phyloP scores from a whole-genome alignment of 92 coral and sea anemone species.

The Isaurus tuberculatus region DNA sequence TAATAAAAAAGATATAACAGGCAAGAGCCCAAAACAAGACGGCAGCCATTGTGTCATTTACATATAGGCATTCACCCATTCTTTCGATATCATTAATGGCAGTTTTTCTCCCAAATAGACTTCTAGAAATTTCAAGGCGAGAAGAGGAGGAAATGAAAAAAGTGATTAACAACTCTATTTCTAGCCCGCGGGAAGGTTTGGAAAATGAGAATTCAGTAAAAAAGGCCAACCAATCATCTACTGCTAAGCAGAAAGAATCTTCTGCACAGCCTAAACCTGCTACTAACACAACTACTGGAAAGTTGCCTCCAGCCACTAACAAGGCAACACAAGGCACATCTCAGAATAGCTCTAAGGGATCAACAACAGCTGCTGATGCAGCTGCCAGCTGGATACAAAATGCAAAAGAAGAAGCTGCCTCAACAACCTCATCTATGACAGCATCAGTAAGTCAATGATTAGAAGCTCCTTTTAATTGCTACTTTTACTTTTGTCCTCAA shows the following conservation, averaged over 20 bases:
- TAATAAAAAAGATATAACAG: no score
- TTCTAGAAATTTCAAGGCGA: constrained; percentile 75
- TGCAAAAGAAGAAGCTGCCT: constrained; percentile 85
- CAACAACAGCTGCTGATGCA: constrained; percentile 78
- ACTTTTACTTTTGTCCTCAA: no score
- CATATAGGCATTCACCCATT: no score
- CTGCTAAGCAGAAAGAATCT: constrained; percentile 36
- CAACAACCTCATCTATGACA: constrained; percentile 50
- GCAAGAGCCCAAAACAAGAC: no score
- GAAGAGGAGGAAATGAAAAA: constrained; percentile 87
- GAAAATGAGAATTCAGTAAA: constrained; percentile 2
- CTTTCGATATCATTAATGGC: no score
- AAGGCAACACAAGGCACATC: not conserved
- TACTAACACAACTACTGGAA: not conserved
- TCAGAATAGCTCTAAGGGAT: not conserved
- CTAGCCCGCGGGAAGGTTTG: constrained; percentile 34
- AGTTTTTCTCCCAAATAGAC: constrained; percentile 47
- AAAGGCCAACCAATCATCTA: not conserved
- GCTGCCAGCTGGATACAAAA: constrained; percentile 92
- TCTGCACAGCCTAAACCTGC: constrained; percentile 41
- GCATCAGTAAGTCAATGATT: constrained; percentile 63
- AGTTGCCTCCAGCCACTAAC: constrained; percentile 17
- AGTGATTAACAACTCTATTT: constrained; percentile 62
- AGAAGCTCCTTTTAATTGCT: no score
- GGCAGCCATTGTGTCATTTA: no score